Evolutionary conservation across 2,113 vertebrate genomes (phyloP).

Genomic region (Shinisaurus crocodilurus): DNA sequence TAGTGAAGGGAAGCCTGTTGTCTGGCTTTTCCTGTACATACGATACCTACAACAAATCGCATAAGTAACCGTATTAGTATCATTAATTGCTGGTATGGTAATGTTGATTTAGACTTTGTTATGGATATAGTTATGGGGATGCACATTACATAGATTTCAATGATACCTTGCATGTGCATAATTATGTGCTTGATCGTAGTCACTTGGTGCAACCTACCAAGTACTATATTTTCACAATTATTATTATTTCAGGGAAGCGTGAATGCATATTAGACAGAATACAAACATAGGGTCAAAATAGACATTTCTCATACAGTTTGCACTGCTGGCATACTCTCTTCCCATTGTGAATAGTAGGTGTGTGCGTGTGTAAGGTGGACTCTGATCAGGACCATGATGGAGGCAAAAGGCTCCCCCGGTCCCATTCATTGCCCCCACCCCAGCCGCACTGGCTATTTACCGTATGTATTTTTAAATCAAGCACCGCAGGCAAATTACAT

Average conservation of each 20-base stretch:
- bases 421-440: neutral
- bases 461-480: too few relatives aligned
- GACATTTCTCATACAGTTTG: neutral
- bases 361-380: neutral
- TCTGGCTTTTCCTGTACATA: slow-evolving; percentile 99
- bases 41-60: slow-evolving; percentile 85
- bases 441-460: too few relatives aligned
- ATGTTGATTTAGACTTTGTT: neutral
- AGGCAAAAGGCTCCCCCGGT: neutral
- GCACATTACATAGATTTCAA: neutral
- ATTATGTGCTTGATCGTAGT: neutral
- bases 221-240: neutral
- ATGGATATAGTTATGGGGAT: neutral
- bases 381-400: neutral
- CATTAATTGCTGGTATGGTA: neutral
- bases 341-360: neutral
- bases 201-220: neutral
- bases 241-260: neutral
- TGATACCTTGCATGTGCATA: neutral
- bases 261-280: neutral
- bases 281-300: neutral
- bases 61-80: slow-evolving; percentile 35
- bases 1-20: slow-evolving; percentile 98
- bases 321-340: neutral
- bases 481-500: neutral